Evolutionary conservation across 2,113 vertebrate genomes (phyloP).

Genomic region (Pelobates fuscus): DNA sequence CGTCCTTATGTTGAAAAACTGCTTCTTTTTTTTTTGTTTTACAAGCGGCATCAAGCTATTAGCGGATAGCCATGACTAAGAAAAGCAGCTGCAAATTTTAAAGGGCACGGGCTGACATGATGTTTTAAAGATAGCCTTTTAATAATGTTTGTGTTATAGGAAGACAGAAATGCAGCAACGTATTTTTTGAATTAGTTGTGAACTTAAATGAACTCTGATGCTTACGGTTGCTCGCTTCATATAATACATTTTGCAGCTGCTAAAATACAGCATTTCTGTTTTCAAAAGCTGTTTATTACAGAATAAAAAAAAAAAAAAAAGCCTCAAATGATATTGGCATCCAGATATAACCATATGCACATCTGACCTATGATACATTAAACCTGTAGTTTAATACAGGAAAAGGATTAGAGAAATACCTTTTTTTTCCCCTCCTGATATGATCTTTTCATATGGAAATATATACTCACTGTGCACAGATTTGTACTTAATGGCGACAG

Average conservation of each 20-base stretch:
- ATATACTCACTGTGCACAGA: slow-evolving; percentile 70
- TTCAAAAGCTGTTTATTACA: slow-evolving; percentile 67
- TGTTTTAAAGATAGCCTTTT: slow-evolving; percentile 43
- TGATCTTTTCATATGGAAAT: slow-evolving; percentile 82
- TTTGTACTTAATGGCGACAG: slow-evolving; percentile 73
- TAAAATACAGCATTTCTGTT: slow-evolving; percentile 65
- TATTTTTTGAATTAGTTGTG: slow-evolving; percentile 65
- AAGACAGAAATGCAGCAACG: slow-evolving; percentile 41
- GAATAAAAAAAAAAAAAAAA: slow-evolving; percentile 60
- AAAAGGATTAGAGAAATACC: slow-evolving; percentile 71
- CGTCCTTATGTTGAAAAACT: background rate
- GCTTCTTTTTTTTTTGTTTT: slow-evolving; percentile 24
- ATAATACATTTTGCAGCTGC: slow-evolving; percentile 67
- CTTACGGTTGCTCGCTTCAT: slow-evolving; percentile 61
- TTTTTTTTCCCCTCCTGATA: slow-evolving; percentile 58
- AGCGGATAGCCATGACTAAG: slow-evolving; percentile 23
- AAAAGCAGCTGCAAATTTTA: background rate
- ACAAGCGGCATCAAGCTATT: slow-evolving; percentile 6
- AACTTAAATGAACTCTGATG: slow-evolving; percentile 64
- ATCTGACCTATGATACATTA: slow-evolving; percentile 73
- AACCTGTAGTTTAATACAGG: slow-evolving; percentile 75
- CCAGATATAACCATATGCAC: slow-evolving; percentile 71
- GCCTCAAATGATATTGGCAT: slow-evolving; percentile 62
- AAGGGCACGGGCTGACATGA: background rate
- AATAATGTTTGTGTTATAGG: slow-evolving; percentile 51